Conservation (phyloP, 92 coral and sea anemone species). For the Ricordea florida region DNA sequence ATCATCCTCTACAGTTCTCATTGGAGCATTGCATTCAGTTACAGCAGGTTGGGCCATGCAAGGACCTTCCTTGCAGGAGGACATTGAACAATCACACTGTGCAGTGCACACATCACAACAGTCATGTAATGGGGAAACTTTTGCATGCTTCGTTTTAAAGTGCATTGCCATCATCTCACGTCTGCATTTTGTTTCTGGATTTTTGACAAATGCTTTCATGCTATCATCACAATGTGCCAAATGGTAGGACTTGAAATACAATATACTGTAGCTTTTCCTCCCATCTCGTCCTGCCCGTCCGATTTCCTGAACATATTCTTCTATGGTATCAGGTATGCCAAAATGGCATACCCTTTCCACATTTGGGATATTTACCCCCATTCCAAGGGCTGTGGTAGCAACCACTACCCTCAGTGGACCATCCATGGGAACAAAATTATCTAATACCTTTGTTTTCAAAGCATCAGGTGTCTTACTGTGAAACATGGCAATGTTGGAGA, state of each 20-base stretch:
- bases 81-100: constrained; percentile 8
- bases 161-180: constrained; percentile 11
- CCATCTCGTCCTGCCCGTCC: constrained; percentile 71
- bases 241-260: constrained; percentile 42
- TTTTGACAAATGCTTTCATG: constrained; percentile 47
- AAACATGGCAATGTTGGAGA: constrained; percentile 27
- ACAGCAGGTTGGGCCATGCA: neutral
- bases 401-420: constrained; percentile 13
- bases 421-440: constrained; percentile 1
- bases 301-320: constrained; percentile 51
- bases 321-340: constrained; percentile 44
- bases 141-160: constrained; percentile 7
- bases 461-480: constrained; percentile 16
- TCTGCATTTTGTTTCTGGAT: constrained; percentile 38
- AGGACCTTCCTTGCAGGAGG: constrained; percentile 23
- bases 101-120: constrained; percentile 46
- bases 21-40: constrained; percentile 17
- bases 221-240: constrained; percentile 53
- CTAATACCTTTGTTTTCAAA: constrained; percentile 2
- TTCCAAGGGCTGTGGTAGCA: constrained; percentile 29
- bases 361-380: constrained; percentile 50
- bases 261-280: constrained; percentile 12
- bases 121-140: neutral
- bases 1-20: constrained; percentile 32
- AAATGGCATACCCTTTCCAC: constrained; percentile 30